Evolutionary conservation across 2,888 invertebrate genomes (phyloP).

Genomic region (Caenorhabditis doughertyi): DNA sequence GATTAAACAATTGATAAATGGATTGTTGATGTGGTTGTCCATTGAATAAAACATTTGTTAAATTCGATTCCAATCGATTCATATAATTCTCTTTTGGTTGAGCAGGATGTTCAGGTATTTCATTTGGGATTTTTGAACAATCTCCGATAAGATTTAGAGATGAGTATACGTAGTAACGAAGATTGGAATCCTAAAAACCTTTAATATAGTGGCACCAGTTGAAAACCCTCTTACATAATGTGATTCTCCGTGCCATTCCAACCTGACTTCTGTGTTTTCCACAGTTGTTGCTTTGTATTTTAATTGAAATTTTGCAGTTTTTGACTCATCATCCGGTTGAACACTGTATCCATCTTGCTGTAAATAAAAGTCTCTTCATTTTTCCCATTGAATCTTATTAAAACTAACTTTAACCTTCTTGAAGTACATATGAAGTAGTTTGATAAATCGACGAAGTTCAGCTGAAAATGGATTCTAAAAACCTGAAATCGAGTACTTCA

Average conservation of each 20-base stretch:
- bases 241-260: slow-evolving; percentile 19
- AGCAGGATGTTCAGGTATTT: slow-evolving; percentile 8
- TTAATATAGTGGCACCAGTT: background rate
- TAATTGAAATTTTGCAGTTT: background rate
- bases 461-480: slow-evolving; percentile 1
- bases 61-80: background rate
- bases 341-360: background rate
- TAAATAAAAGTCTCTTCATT: background rate
- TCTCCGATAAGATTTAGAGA: background rate
- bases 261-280: background rate
- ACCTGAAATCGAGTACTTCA: background rate
- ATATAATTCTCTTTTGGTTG: slow-evolving; percentile 6
- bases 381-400: background rate
- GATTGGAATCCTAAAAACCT: slow-evolving; percentile 7
- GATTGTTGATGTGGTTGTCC: background rate
- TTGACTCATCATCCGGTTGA: background rate
- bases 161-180: slow-evolving; percentile 4
- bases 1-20: background rate
- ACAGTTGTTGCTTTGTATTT: slow-evolving; percentile 2
- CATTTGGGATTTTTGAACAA: slow-evolving; percentile 8
- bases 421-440: slow-evolving; percentile 19
- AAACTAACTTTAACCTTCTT: slow-evolving; percentile 11
- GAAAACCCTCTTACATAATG: slow-evolving; percentile 8
- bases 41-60: background rate
- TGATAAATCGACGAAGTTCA: slow-evolving; percentile 6